Conservation (phyloP, 2,113 vertebrate genomes). For the Xiphophorus hellerii region DNA sequence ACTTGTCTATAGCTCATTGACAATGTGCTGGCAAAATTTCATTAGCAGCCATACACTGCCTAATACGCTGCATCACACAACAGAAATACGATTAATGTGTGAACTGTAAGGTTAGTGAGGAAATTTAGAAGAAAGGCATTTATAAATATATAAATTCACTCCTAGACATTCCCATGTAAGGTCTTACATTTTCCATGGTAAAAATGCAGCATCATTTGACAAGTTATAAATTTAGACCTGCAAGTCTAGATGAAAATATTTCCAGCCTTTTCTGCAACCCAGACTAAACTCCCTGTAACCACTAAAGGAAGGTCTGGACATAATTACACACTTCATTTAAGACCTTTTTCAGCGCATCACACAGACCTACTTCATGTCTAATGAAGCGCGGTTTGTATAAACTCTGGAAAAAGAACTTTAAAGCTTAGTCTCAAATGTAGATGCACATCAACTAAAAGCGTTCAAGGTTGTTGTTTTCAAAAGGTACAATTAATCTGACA, state of each 20-base stretch:
- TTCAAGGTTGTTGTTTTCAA: background rate
- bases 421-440: constrained; percentile 16
- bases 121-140: background rate
- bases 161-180: background rate
- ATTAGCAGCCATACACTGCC: background rate
- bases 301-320: constrained; percentile 21
- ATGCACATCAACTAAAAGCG: constrained; percentile 6
- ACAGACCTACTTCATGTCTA: constrained; percentile 30
- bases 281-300: constrained; percentile 10
- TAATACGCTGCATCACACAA: background rate
- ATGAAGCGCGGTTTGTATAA: constrained; percentile 29
- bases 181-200: background rate
- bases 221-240: background rate
- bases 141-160: too few species aligned
- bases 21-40: background rate
- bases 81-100: background rate
- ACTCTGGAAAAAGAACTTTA: constrained; percentile 10
- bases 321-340: constrained; percentile 44
- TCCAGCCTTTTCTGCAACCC: background rate
- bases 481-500: too few species aligned
- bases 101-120: too few species aligned
- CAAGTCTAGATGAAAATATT: background rate
- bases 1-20: background rate
- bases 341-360: constrained; percentile 36
- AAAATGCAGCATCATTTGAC: background rate